Conservation (phyloP, 2,113 vertebrate genomes). For the Macroglossus sobrinus region DNA sequence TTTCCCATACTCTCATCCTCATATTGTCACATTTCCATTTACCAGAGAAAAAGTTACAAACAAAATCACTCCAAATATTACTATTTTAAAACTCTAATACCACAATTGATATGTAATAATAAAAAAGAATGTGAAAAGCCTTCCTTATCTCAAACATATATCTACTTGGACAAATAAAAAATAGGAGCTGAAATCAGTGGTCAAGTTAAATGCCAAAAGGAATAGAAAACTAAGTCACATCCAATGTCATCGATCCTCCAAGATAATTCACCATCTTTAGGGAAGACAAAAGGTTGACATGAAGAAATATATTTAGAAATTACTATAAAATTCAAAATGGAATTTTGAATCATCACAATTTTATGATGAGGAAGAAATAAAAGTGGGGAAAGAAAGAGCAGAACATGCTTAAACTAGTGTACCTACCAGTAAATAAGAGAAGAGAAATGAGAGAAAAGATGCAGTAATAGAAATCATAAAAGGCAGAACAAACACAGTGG, state of each 20-base stretch:
- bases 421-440: neutral
- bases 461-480: neutral
- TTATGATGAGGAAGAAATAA: neutral
- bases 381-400: neutral
- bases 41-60: constrained; percentile 2
- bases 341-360: too few relatives aligned
- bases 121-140: neutral
- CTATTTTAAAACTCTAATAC: neutral
- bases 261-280: neutral
- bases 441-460: neutral
- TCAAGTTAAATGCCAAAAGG: constrained; percentile 21
- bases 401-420: neutral
- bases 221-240: neutral
- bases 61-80: neutral
- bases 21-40: neutral
- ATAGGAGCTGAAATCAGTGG: neutral
- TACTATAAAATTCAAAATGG: neutral
- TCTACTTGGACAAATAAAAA: neutral
- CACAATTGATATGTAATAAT: neutral
- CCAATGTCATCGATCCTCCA: neutral
- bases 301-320: neutral
- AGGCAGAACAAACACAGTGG: neutral
- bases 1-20: neutral
- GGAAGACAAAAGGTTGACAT: neutral
- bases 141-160: neutral